Evolutionary conservation across 2,888 invertebrate genomes (phyloP), one percentile per base, ranked within the genome.

Genomic region (Ceriagrion tenellum): DNA sequence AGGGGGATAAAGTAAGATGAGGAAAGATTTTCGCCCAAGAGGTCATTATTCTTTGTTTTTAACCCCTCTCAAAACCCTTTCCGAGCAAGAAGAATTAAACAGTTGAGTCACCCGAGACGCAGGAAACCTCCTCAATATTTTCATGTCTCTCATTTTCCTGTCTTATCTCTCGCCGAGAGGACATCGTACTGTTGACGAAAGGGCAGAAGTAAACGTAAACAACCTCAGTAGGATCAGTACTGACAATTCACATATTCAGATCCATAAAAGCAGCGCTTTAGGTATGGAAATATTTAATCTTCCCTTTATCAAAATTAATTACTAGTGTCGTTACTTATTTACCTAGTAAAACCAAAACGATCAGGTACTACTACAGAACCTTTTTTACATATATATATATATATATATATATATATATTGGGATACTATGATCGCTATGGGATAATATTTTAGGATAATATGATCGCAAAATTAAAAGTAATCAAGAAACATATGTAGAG

Each of bases 31-130:
- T 55, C n/a, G 47, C 35, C 2, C 26, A 55, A 89, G 89, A 55
- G 89, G 55, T 47, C 81, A 81, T 81, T 81, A 81, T 35, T 81
- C 18, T 81, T 81, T 81, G 81, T 81, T 81, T 20, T 81, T 16
- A 81, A 81, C 30, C 81, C 81, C 81, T 35, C 30, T 81, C 81
- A 81, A 18, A 81, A 18, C 12, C 35, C 13, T 81, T 35, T 81
- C 35, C 81, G 13, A 1, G 69, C n/a, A 81, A 35, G 30, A 0
- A 16, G 81, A 35, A 81, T 81, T 81, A 35, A 30, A 81, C 30
- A 81, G 81, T 81, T 81, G 81, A 81, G 35, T 81, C 81, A 81
- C 35, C 81, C 81, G 81, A 4, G 81, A 81, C 30, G 30, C 12
- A 16, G 35, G 30, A 16, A 2, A 35, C n/a, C 81, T 81, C 81